Percentiles rank a stretch among this genome's conserved stretches.
Evolutionary conservation across 1,140 invertebrate genomes (phyloP).

Genomic region (Intoshia linei): DNA sequence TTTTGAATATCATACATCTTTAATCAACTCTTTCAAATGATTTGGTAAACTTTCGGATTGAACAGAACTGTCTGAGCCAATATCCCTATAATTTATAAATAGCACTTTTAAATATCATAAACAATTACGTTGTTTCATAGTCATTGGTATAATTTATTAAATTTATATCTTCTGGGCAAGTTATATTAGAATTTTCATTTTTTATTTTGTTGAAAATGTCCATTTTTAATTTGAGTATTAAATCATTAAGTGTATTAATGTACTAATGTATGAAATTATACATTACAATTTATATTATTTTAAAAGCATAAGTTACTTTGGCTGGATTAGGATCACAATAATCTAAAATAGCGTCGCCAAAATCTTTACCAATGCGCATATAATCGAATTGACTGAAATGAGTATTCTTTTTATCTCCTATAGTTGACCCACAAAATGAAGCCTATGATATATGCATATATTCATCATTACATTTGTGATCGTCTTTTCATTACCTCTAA

Average conservation of each 20-base stretch:
- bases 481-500: constrained; percentile 31
- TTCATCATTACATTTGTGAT: background rate
- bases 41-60: constrained; percentile 20
- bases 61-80: constrained; percentile 21
- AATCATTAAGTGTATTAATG: background rate
- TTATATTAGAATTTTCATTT: constrained; percentile 4
- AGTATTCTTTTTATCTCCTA: constrained; percentile 33
- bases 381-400: constrained; percentile 49
- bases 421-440: constrained; percentile 49
- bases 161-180: constrained; percentile 3
- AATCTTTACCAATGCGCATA: constrained; percentile 44
- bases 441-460: constrained; percentile 21
- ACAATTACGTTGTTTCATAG: background rate
- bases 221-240: constrained; percentile 4
- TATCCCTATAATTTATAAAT: constrained; percentile 13
- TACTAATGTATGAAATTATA: constrained; percentile 2
- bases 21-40: constrained; percentile 13
- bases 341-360: constrained; percentile 59
- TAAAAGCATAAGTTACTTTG: constrained; percentile 31
- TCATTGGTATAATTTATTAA: background rate
- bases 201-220: constrained; percentile 3
- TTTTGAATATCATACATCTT: constrained; percentile 10
- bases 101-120: constrained; percentile 3
- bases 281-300: constrained; percentile 3
- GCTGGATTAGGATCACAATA: constrained; percentile 52